A percentile compares a stretch with the other conserved stretches of the same genome.
Evolutionary conservation across 2,797 vertebrate species (phyloP).

Genomic region (Glyptemys insculpta): DNA sequence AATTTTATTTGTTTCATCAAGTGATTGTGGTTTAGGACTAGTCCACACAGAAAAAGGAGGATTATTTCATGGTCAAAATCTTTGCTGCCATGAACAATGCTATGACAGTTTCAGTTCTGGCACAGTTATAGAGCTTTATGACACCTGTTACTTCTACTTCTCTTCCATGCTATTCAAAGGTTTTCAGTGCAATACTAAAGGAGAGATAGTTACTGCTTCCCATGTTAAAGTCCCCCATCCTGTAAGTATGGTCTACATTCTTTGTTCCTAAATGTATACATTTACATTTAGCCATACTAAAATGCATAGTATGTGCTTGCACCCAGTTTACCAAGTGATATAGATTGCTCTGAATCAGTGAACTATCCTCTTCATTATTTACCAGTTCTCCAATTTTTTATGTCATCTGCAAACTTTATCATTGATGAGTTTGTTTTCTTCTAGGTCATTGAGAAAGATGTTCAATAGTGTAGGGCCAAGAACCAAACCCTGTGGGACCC

Average conservation of each 20-base stretch:
- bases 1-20: constrained; percentile 36
- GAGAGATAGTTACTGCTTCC: not conserved
- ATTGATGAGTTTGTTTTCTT: not conserved
- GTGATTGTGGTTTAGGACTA: not conserved
- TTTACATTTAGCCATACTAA: not conserved
- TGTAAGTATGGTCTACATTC: not conserved
- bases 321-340: not conserved
- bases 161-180: not conserved
- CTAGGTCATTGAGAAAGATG: not conserved
- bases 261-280: not conserved
- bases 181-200: not conserved
- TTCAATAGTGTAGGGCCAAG: not conserved
- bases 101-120: constrained; percentile 53
- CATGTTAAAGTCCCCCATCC: not conserved
- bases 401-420: not conserved
- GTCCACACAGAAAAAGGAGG: not conserved
- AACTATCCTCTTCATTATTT: not conserved
- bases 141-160: not conserved
- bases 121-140: constrained; percentile 68
- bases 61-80: not conserved
- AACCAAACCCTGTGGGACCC: not conserved
- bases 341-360: not conserved
- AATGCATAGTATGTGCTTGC: not conserved
- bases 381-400: not conserved
- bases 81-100: not conserved